phyloP scores from a whole-genome alignment of 2,113 vertebrate genomes.

The Plestiodon gilberti region DNA sequence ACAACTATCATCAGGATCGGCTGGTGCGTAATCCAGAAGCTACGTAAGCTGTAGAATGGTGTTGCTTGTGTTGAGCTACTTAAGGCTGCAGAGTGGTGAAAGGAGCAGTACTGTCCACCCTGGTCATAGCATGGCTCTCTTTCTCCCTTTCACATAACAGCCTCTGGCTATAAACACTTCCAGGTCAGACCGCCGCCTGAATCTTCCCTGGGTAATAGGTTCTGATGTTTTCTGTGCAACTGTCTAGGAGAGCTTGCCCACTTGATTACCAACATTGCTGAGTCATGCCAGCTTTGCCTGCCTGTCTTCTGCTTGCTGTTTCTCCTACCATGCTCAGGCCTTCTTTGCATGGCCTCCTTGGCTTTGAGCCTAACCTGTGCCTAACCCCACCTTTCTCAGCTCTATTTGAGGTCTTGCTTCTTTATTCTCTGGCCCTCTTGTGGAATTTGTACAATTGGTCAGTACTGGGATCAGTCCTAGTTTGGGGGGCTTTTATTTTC shows the following conservation, averaged over 20 bases:
- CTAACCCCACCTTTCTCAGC: too few relatives aligned
- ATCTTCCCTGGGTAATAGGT: neutral
- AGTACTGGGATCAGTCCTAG: too few relatives aligned
- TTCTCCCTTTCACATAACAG: neutral
- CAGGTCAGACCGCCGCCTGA: neutral
- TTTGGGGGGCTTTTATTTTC: too few relatives aligned
- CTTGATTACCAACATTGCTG: too few relatives aligned
- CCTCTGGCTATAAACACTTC: neutral
- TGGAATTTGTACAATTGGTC: too few relatives aligned
- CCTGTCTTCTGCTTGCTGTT: neutral
- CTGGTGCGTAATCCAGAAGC: neutral
- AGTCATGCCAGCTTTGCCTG: neutral
- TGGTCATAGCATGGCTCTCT: neutral
- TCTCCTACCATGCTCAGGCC: too few relatives aligned
- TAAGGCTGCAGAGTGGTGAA: neutral
- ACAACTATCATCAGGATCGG: neutral
- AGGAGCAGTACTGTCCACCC: neutral
- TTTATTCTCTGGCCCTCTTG: too few relatives aligned
- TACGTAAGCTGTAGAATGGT: neutral
- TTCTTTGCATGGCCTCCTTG: neutral
- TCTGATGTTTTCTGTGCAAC: neutral
- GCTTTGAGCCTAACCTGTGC: too few relatives aligned
- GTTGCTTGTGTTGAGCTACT: neutral
- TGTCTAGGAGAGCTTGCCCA: neutral
- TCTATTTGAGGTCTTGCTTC: too few relatives aligned